These are phyloP conservation scores for Alces alces DNA, from an alignment of 2,113 vertebrate species.

Conservation along the genomic window DNA sequence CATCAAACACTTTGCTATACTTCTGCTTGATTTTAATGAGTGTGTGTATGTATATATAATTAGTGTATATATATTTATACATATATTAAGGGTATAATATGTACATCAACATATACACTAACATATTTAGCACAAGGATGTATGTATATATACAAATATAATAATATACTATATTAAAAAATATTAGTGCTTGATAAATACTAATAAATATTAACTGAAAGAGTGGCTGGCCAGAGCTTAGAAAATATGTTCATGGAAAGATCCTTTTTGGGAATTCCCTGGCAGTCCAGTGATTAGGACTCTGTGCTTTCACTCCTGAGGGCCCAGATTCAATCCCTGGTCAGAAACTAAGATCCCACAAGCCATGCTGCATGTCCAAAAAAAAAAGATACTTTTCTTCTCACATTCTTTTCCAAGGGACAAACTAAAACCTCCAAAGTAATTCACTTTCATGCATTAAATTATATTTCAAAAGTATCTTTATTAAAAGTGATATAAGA, in stretches of 20 bases:
- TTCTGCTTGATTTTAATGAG: not conserved
- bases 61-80: no score
- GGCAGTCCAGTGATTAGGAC: no score
- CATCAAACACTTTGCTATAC: not conserved
- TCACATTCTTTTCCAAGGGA: not conserved
- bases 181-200: not conserved
- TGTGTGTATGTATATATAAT: no score
- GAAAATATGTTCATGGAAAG: not conserved
- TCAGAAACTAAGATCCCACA: not conserved
- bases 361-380: not conserved
- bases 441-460: not conserved
- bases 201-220: not conserved
- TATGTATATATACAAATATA: not conserved
- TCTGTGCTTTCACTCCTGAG: not conserved
- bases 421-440: not conserved
- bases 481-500: not conserved
- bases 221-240: not conserved
- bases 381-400: not conserved
- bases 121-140: not conserved
- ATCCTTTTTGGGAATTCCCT: not conserved
- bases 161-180: not conserved
- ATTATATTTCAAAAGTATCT: slow-evolving; percentile 23
- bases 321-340: not conserved
- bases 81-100: not conserved
- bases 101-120: not conserved